Evolutionary conservation across 1,140 invertebrate species (phyloP), one percentile per base, ranked within the genome.

Genomic region (Proales similis): DNA sequence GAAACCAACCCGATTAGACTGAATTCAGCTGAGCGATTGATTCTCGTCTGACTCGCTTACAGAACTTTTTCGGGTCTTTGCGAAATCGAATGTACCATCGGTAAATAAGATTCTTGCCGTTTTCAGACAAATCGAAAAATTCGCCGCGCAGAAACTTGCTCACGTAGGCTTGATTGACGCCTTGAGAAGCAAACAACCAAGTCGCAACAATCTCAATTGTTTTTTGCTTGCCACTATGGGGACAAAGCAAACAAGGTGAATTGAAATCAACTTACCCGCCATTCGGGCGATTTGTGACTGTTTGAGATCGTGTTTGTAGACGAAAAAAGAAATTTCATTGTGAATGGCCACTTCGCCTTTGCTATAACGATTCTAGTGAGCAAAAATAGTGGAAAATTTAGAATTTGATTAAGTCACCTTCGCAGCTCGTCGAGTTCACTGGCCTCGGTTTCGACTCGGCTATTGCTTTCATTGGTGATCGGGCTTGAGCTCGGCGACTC

Each of bases 231-330:
- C 26, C 26, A 61, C 14, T 43, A 24, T 48, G 14, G 19, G 7
- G 9, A n/a, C n/a, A n/a, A n/a, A n/a, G n/a, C n/a, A n/a, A n/a
- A n/a, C n/a, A n/a, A n/a, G n/a, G n/a, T n/a, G n/a, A n/a, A n/a
- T n/a, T n/a, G n/a, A n/a, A 42, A 12, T 29, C 6, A n/a, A 14
- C 64, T 67, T 67, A 66, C 70, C 71, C 51, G 71, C 69, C 66
- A 74, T 70, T 43, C 71, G 69, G 5, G 72, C 72, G 42, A 74
- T 71, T 65, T 72, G 71, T 30, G 69, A 71, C 63, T 74, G 72
- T 48, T 72, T 73, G 33, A 74, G 68, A 62, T 71, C 71, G 48
- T 73, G 68, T 42, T 67, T 65, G 64, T 68, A 67, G 4, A 72
- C 70, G 66, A 72, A 73, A 53, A 69, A 66, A 22, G 69, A 65